phyloP scores from a whole-genome alignment of 2,113 vertebrate genomes.

The Cheirogaleus medius region DNA sequence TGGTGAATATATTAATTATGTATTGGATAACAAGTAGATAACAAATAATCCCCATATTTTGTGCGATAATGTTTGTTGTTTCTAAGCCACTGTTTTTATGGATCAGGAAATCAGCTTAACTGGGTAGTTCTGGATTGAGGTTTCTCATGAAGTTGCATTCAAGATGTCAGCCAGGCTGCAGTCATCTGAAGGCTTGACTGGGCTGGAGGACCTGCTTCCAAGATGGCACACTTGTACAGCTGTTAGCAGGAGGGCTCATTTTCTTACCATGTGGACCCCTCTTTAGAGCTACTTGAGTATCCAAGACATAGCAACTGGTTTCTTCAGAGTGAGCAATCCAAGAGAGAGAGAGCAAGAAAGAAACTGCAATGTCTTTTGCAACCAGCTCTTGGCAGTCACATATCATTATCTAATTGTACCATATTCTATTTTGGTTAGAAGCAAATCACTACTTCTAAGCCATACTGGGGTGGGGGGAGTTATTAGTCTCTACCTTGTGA shows the following conservation, averaged over 20 bases:
- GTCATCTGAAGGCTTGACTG: too few species aligned
- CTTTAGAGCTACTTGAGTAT: background rate
- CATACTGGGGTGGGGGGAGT: background rate
- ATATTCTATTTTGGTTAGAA: conserved; percentile 11
- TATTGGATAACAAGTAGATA: background rate
- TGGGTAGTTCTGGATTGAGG: background rate
- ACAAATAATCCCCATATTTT: background rate
- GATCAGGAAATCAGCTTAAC: background rate
- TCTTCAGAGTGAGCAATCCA: background rate
- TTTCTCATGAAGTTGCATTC: background rate
- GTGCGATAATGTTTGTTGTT: background rate
- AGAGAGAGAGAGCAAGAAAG: background rate
- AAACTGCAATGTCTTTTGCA: background rate
- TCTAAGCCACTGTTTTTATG: background rate
- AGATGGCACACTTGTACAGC: background rate
- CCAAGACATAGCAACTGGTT: background rate
- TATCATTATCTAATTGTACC: background rate
- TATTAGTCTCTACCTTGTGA: background rate
- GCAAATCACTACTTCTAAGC: background rate
- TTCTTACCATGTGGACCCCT: background rate
- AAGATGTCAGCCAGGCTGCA: too few species aligned
- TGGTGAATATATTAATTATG: background rate
- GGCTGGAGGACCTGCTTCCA: background rate
- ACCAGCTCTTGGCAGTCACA: background rate
- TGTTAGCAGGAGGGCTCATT: background rate